phyloP scores from a whole-genome alignment of 2,888 invertebrate genomes.

The Yponomeuta cagnagella region DNA sequence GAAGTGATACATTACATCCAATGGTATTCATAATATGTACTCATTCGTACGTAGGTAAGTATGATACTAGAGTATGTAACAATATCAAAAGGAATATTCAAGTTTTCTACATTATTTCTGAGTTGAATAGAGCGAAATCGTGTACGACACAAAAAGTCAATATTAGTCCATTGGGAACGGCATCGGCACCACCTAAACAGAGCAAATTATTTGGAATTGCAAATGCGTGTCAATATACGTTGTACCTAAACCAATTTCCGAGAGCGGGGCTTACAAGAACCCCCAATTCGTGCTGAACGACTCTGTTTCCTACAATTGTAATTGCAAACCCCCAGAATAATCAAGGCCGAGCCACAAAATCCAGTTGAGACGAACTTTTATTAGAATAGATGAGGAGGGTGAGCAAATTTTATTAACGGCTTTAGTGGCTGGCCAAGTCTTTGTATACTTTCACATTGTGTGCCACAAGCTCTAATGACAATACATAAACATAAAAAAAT shows the following conservation, averaged over 20 bases:
- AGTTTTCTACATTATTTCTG: too few species aligned
- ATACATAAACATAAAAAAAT: background rate
- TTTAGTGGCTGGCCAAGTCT: constrained; percentile 20
- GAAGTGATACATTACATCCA: constrained; percentile 7
- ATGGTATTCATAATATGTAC: background rate
- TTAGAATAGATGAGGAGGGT: constrained; percentile 47
- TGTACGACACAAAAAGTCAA: background rate
- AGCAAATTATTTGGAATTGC: background rate
- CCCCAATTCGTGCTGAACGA: constrained; percentile 20
- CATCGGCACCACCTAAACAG: background rate
- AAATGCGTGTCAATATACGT: background rate
- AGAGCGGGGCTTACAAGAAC: constrained; percentile 13
- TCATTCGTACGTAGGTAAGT: background rate
- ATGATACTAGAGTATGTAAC: background rate
- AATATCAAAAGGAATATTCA: background rate
- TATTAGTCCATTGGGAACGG: background rate
- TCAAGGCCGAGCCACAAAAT: constrained; percentile 32
- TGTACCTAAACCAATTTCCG: constrained; percentile 20
- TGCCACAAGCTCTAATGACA: background rate
- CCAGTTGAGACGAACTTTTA: constrained; percentile 36
- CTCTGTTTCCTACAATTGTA: constrained; percentile 31
- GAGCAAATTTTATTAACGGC: constrained; percentile 45
- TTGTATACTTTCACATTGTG: background rate
- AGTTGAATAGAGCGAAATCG: too few species aligned
- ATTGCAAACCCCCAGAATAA: constrained; percentile 38